Evolutionary conservation across 2,888 invertebrate species (phyloP).

Genomic region (Lasioglossum malachurum): DNA sequence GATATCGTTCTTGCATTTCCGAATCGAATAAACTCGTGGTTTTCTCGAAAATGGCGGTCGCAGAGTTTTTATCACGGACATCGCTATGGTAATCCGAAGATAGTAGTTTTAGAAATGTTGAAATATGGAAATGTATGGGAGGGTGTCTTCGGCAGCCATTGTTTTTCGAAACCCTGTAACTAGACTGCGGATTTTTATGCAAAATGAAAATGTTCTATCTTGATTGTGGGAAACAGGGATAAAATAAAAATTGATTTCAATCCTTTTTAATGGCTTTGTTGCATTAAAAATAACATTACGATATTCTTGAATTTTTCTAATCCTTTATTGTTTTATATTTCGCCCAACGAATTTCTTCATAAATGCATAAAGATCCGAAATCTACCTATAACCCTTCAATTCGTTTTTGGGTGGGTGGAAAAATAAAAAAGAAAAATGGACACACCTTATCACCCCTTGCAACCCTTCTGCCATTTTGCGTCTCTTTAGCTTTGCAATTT

Average conservation of each 20-base stretch:
- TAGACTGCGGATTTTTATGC: too few relatives aligned
- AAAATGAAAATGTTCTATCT: too few relatives aligned
- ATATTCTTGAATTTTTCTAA: too few relatives aligned
- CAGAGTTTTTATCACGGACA: not conserved
- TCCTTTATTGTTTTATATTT: too few relatives aligned
- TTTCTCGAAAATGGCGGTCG: not conserved
- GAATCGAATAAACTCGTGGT: not conserved
- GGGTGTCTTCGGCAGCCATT: not conserved
- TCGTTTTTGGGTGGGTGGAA: not conserved
- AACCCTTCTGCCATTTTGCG: not conserved
- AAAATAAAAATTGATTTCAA: too few relatives aligned
- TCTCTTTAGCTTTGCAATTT: too few relatives aligned
- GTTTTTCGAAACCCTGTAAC: not conserved
- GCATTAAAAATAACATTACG: too few relatives aligned
- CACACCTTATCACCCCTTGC: too few relatives aligned
- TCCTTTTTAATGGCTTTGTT: too few relatives aligned
- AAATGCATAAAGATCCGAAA: too few relatives aligned
- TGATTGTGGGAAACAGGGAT: too few relatives aligned
- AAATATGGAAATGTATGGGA: not conserved
- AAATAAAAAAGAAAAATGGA: not conserved
- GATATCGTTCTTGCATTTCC: not conserved
- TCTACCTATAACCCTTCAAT: not conserved
- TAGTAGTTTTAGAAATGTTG: not conserved
- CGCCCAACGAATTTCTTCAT: too few relatives aligned
- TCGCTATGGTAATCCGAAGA: not conserved